phyloP scores from a whole-genome alignment of 2,888 invertebrate species.

The Spatulosminthurus flaviceps region DNA sequence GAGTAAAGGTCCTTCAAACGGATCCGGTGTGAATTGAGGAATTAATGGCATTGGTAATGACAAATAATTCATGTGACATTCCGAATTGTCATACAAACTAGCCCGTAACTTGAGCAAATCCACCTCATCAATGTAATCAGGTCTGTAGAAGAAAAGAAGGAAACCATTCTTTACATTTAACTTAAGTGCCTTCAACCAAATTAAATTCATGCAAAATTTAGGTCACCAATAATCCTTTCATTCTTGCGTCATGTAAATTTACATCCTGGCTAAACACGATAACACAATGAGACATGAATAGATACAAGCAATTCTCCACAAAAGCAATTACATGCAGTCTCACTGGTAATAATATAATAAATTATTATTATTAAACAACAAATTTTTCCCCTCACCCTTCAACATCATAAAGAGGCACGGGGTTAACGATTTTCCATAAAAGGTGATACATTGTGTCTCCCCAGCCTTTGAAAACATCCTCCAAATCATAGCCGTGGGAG shows the following conservation, averaged over 20 bases:
- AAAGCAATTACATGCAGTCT: no score
- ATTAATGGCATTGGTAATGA: not conserved
- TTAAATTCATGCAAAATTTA: no score
- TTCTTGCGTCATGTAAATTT: no score
- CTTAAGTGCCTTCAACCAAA: not conserved
- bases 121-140: conserved; percentile 5
- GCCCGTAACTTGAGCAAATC: not conserved
- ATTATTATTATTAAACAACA: no score
- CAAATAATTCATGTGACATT: conserved; percentile 2
- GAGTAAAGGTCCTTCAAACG: not conserved
- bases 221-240: no score
- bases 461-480: conserved; percentile 37
- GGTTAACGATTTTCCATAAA: conserved; percentile 32
- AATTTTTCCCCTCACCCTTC: conserved; percentile 11
- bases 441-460: conserved; percentile 21
- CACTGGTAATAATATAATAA: no score
- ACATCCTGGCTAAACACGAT: no score
- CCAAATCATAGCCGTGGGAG: conserved; percentile 5
- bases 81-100: conserved; percentile 2
- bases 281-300: no score
- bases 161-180: not conserved
- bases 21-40: not conserved
- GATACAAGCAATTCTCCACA: no score
- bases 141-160: not conserved
- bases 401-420: not conserved